Evolutionary conservation across 2,113 vertebrate genomes (phyloP), one percentile per base, ranked within the genome.

Genomic region (Strigops habroptila): DNA sequence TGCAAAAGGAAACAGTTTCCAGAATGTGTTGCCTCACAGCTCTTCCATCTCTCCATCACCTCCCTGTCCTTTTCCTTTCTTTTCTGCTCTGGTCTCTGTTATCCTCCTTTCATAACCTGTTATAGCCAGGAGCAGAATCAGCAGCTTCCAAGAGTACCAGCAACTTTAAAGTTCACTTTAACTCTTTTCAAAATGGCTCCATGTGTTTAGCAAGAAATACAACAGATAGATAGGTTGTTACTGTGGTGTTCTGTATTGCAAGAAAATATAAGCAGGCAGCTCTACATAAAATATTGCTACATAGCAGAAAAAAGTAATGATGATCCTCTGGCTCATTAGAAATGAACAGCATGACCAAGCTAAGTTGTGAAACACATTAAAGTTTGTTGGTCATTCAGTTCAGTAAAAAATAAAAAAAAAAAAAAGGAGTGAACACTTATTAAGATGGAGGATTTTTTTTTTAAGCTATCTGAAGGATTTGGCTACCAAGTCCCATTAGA

Each of bases 1-100:
- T 10, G 4, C 90, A 70, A 69, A 69, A 91, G 92, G 95, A 94
- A 94, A n/a, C 70, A 3, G 71, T 94, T 94, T 73, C n/a, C 82
- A 69, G 59, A 69, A 71, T 28, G 51, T 16, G 28, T 13, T 92
- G 92, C 43, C 93, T 96, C 55, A 24, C 70, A 67, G 77, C 33
- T 92, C 89, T 87, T 69, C 91, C 84, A 69, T 39, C 78, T 78
- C 95, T 37, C 92, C 77, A 64, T 88, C 80, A 64, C 76, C 82
- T 86, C 60, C 60, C 35, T n/a, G 37, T 63, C 53, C 80, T 91
- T 77, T 35, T 33, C 43, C 63, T 77, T 76, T 74, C 68, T 74
- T 37, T 93, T 75, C 71, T 79, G 31, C 43, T 59, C 79, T 89
- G 69, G 8, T 82, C 46, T 75, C 84, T 46, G 24, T 73, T 11